Conservation (phyloP, 2,888 invertebrate genomes). For the Andrena chrysosceles region DNA sequence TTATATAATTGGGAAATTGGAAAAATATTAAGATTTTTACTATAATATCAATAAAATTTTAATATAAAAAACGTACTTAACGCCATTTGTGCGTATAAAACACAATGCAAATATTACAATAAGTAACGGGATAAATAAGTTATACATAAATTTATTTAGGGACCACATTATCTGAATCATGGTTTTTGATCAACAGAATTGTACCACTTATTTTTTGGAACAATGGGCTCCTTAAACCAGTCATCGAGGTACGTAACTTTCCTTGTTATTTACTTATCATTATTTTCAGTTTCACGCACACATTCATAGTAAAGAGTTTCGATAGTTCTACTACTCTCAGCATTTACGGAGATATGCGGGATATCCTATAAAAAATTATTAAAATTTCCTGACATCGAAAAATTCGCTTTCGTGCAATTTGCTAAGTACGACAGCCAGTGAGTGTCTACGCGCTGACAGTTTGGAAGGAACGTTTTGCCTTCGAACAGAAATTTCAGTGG, state of each 20-base stretch:
- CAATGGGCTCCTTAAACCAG: constrained; percentile 42
- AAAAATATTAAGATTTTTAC: neutral
- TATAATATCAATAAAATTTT: neutral
- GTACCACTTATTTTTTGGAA: neutral
- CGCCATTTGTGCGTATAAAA: neutral
- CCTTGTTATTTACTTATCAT: constrained; percentile 23
- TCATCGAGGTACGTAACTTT: constrained; percentile 45
- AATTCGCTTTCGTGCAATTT: constrained; percentile 3
- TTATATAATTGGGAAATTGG: neutral
- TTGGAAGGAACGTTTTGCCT: neutral
- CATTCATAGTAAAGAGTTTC: constrained; percentile 9
- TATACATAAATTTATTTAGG: neutral
- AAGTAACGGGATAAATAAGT: neutral
- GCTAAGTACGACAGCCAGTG: constrained; percentile 5
- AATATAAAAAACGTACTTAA: neutral
- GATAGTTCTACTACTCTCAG: constrained; percentile 8
- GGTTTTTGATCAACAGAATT: neutral
- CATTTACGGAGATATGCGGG: constrained; percentile 21
- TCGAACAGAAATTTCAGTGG: neutral
- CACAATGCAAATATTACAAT: neutral
- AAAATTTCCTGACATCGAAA: neutral
- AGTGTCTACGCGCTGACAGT: neutral
- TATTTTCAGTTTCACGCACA: constrained; percentile 28
- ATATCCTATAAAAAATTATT: constrained; percentile 15
- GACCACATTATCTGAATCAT: neutral